Evolutionary conservation across 2,888 invertebrate species (phyloP), one percentile per base, ranked within the genome.

Genomic region (Seira musarum): DNA sequence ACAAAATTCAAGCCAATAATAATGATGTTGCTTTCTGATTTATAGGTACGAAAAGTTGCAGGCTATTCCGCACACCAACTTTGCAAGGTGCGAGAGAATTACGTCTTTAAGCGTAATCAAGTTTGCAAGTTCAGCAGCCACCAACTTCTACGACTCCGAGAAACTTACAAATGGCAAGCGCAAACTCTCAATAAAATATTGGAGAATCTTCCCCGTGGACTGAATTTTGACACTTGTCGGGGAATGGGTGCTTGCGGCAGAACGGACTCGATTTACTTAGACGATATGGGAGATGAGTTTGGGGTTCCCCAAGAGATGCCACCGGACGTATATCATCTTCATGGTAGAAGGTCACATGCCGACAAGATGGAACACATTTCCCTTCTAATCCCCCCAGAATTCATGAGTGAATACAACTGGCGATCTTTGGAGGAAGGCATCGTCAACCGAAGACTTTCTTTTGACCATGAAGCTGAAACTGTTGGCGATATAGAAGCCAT

Each of bases 161-260:
- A 97, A 89, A 96, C 96, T 10, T 97, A 96, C 91, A 97, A 97
- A 89, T 95, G 96, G 88, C 97, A 98, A 89, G 98, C 98, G 89
- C 96, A 96, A 89, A 96, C 97, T 13, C 90, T 98, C 70, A 96
- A 96, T 90, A 97, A 97, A 89, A 94, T 98, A 5, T 90, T 98
- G 77, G 98, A 98, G 89, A 97, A 96, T 89, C 91, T 98, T 87
- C 96, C 96, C 57, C 95, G 83, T 17, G 84, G 85, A 53, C 81
- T 86, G 25, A 86, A 85, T 60, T 84, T 86, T 70, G 86, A 86
- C 64, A 83, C 85, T n/a, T 98, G 98, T 88, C 93, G 96, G 49
- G 95, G 94, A 85, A 87, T 88, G 66, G 94, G 95, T 2, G 93
- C 93, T 17, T 95, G 93, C 89, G 94, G 92, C 2, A 90, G 92